Conservation (phyloP, 2,888 invertebrate genomes). For the Cephus pulcher region DNA sequence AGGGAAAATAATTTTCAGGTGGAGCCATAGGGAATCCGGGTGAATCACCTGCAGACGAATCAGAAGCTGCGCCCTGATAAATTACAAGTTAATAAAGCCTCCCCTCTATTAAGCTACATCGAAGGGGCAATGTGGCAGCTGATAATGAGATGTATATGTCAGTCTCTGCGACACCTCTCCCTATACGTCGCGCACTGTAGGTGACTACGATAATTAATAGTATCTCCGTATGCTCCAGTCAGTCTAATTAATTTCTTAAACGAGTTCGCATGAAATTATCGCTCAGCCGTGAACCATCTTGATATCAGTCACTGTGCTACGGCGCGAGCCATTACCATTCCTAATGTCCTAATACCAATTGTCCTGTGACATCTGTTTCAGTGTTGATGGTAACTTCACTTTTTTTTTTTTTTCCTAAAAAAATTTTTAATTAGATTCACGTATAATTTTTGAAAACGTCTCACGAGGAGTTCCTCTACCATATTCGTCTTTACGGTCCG, state of each 20-base stretch:
- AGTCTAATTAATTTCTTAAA: conserved; percentile 32
- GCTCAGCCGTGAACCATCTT: background rate
- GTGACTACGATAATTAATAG: conserved; percentile 23
- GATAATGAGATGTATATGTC: conserved; percentile 34
- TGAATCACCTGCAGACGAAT: conserved; percentile 7
- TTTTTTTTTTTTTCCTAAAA: background rate
- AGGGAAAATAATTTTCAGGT: background rate
- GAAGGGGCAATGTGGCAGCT: conserved; percentile 17
- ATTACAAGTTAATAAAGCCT: conserved; percentile 24
- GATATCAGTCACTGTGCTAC: background rate
- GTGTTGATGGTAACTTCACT: background rate
- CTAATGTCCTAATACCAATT: background rate
- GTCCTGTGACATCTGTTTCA: background rate
- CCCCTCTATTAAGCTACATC: conserved; percentile 19
- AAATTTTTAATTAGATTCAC: background rate
- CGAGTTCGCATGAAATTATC: conserved; percentile 21
- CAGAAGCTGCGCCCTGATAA: conserved; percentile 11
- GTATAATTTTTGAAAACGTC: background rate
- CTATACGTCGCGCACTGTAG: conserved; percentile 14
- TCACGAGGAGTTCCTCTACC: background rate
- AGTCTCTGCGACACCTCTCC: conserved; percentile 10
- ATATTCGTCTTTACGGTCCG: conserved; percentile 22
- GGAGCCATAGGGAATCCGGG: background rate
- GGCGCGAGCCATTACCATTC: background rate
- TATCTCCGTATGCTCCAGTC: conserved; percentile 13